These are phyloP conservation scores for Symphodus melops DNA, from an alignment of 2,113 vertebrate species.

Conservation along the genomic window DNA sequence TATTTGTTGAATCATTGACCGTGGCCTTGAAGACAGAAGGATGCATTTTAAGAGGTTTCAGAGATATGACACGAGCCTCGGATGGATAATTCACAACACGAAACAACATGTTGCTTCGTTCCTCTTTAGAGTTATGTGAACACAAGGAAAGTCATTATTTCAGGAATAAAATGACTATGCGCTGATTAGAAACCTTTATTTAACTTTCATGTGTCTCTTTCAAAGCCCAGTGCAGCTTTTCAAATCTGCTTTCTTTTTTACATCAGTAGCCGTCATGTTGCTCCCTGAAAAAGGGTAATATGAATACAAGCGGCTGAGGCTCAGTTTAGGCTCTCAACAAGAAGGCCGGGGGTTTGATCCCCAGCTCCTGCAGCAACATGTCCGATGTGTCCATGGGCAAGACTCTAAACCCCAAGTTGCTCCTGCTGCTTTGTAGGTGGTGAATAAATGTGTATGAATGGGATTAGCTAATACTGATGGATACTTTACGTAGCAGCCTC, in stretches of 20 bases:
- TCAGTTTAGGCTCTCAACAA: too few species aligned
- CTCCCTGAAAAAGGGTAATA: too few species aligned
- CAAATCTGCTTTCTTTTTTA: not conserved
- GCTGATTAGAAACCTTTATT: not conserved
- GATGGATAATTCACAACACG: constrained; percentile 26
- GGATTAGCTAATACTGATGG: too few species aligned
- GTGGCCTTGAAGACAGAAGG: not conserved
- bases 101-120: constrained; percentile 5
- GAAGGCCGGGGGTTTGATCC: too few species aligned
- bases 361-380: too few species aligned
- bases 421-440: too few species aligned
- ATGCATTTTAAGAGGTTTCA: constrained; percentile 9
- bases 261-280: not conserved
- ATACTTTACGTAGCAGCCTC: too few species aligned
- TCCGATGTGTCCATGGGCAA: too few species aligned
- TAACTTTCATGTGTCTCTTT: not conserved
- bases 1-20: constrained; percentile 29
- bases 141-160: not conserved
- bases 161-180: constrained; percentile 1
- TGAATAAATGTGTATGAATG: too few species aligned
- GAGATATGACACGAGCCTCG: constrained; percentile 4
- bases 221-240: not conserved
- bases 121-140: constrained; percentile 14
- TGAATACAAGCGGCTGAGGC: too few species aligned
- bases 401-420: too few species aligned